A percentile compares a stretch with the other conserved stretches of the same genome.
These are phyloP conservation scores for Tipula unca DNA, from an alignment of 2,888 invertebrate species.

Conservation along the genomic window DNA sequence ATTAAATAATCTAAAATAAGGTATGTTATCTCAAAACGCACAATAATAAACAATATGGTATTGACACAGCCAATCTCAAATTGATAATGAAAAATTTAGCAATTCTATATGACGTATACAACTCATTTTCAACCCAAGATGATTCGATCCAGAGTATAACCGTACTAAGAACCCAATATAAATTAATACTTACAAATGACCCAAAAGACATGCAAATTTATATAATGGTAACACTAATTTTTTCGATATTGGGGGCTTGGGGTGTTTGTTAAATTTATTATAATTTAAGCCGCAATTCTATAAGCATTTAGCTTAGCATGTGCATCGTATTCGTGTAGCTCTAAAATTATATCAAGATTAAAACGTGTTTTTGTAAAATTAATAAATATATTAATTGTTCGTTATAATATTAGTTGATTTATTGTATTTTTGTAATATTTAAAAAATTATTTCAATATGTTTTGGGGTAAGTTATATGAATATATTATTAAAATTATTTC, in stretches of 20 bases:
- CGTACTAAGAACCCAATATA: no score
- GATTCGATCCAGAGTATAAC: no score
- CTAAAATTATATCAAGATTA: not conserved
- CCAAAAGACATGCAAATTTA: not conserved
- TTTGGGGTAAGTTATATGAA: slow-evolving; percentile 24
- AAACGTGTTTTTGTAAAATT: slow-evolving; percentile 10
- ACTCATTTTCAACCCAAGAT: no score
- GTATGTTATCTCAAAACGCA: no score
- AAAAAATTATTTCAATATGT: slow-evolving; percentile 21
- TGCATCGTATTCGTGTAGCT: not conserved
- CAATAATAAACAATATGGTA: no score
- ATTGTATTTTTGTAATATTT: not conserved
- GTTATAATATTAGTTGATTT: not conserved
- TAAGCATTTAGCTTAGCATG: not conserved
- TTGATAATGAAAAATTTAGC: no score
- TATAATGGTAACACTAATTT: not conserved
- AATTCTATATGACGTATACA: no score
- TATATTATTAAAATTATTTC: not conserved
- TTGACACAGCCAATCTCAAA: no score
- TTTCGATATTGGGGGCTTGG: not conserved
- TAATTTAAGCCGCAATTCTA: not conserved
- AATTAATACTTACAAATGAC: no score
- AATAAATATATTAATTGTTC: not conserved
- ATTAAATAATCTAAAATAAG: no score
- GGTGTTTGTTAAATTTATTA: not conserved